phyloP scores from a whole-genome alignment of 2,888 invertebrate species.

The Elaeidobius kamerunicus region DNA sequence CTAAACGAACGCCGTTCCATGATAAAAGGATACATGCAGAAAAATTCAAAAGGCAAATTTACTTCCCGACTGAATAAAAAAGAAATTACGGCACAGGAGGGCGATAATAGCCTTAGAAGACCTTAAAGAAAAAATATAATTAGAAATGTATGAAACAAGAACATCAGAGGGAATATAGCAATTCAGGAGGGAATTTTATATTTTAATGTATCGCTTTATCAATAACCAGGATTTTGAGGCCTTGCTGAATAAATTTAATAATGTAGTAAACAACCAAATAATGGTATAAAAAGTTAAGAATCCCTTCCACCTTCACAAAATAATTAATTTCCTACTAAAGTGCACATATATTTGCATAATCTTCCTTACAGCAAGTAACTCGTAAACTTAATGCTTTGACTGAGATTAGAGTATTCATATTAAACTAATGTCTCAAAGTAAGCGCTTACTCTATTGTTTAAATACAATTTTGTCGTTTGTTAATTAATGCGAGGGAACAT shows the following conservation, averaged over 20 bases:
- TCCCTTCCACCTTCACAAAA: too few species aligned
- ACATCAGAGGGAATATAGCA: too few species aligned
- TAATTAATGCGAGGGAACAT: constrained; percentile 52
- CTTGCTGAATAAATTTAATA: too few species aligned
- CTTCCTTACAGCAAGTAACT: constrained; percentile 20
- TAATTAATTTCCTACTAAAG: constrained; percentile 30
- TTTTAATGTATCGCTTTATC: too few species aligned
- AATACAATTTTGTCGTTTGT: constrained; percentile 62
- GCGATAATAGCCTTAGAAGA: constrained; percentile 46
- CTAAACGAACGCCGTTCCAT: constrained; percentile 38
- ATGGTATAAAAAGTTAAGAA: too few species aligned
- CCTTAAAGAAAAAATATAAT: constrained; percentile 47
- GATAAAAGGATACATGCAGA: constrained; percentile 47
- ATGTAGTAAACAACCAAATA: too few species aligned
- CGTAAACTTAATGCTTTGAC: constrained; percentile 36
- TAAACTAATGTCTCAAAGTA: constrained; percentile 32
- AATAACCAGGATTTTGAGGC: too few species aligned
- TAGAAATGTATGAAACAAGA: constrained; percentile 41
- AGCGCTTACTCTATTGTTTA: constrained; percentile 53
- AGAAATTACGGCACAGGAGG: constrained; percentile 37
- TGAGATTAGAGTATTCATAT: constrained; percentile 34
- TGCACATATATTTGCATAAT: constrained; percentile 35
- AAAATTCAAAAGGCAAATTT: constrained; percentile 48
- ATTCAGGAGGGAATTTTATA: too few species aligned
- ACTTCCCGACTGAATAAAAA: constrained; percentile 43